Evolutionary conservation across 2,888 invertebrate genomes (phyloP).

Genomic region (Tiphia femorata): DNA sequence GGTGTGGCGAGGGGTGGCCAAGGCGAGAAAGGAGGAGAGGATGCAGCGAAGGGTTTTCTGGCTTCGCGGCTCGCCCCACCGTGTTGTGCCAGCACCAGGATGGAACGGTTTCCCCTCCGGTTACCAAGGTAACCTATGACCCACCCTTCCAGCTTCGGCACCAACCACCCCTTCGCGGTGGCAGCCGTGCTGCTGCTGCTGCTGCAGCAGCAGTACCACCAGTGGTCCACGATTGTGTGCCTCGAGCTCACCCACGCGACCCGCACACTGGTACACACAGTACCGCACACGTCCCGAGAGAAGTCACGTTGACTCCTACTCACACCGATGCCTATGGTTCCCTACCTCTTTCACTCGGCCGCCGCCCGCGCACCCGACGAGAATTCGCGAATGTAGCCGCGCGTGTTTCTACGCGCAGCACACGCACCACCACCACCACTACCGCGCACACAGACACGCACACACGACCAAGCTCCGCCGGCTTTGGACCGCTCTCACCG

Average conservation of each 20-base stretch:
- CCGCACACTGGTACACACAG: not conserved
- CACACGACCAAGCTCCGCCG: constrained; percentile 11
- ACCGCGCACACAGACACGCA: constrained; percentile 21
- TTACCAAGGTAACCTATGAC: constrained; percentile 64
- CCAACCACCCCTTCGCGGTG: constrained; percentile 37
- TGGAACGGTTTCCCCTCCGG: constrained; percentile 65
- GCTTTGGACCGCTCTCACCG: constrained; percentile 43
- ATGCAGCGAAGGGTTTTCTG: constrained; percentile 52
- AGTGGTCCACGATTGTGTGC: constrained; percentile 25
- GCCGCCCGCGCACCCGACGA: constrained; percentile 21
- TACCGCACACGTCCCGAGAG: constrained; percentile 23
- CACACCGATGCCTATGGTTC: not conserved
- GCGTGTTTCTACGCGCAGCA: no score
- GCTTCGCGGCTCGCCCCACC: constrained; percentile 46
- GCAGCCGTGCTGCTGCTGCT: constrained; percentile 22
- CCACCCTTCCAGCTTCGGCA: constrained; percentile 60
- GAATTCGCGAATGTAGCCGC: constrained; percentile 30
- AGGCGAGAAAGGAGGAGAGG: constrained; percentile 20
- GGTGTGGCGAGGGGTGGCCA: not conserved
- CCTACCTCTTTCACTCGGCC: not conserved
- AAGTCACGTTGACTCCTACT: constrained; percentile 22
- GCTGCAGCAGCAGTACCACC: constrained; percentile 39
- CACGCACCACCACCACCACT: no score
- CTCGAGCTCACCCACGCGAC: constrained; percentile 6
- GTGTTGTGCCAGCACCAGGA: constrained; percentile 65